Base-by-base conservation (phyloP, 2,113 vertebrate species). In the Bagarius yarrelli region DNA sequence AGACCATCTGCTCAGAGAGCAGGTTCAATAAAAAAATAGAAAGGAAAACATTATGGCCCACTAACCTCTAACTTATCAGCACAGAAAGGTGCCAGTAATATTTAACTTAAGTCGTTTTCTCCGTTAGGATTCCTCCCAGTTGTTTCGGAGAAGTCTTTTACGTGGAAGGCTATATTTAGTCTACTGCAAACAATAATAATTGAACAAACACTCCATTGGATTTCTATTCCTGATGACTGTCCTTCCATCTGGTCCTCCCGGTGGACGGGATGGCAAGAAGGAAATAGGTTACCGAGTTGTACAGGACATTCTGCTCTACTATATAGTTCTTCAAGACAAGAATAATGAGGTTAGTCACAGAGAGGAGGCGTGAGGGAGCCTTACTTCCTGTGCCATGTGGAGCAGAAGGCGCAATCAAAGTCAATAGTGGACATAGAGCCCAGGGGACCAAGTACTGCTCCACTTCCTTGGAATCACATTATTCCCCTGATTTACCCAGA, bases 371-470 rank as follows among this genome's bases (percentile, higher is more conserved):
- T 59, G 32, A 66, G 72, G 40, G 80, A 63, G 72, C 57, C 81
- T 80, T 23, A 3, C 47, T 75, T 67, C 52, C 56, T 83, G 34
- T 67, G 36, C 44, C 40, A 74, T 19, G 8, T 70, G n/a, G 59
- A 80, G 69, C 73, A 71, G 64, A 80, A 66, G 57, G 44, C 77
- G 81, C 73, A 80, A 63, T 85, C 84, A 80, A 47, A 57, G 74
- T 57, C 76, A n/a, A 85, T 75, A 25, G 79, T 66, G 70, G 60
- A 55, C 25, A 66, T 56, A 27, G 57, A 4, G 11, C 81, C 74
- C 78, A 32, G 47, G 84, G 72, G 73, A 83, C 57, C 23, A 23
- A 75, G 34, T 27, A 67, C 69, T 80, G 73, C 66, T 76, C 64
- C 75, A 77, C 34, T 80, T 85, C 81, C 60, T 71, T 30, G 16